Conservation (phyloP, 2,113 vertebrate species). For the Odobenus rosmarus region DNA sequence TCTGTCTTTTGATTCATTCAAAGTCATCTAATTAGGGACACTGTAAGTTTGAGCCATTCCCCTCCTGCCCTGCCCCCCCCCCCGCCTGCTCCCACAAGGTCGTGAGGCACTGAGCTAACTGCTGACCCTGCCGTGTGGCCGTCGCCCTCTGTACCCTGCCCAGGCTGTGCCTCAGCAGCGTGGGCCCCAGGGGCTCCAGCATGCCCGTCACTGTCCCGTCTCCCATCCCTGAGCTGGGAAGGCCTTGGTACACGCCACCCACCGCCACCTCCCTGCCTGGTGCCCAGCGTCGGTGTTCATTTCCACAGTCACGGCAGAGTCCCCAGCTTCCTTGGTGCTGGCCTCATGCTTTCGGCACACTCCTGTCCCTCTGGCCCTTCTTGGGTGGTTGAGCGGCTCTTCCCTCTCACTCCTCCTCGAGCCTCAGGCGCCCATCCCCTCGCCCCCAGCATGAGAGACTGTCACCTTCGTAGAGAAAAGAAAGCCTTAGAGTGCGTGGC, state of each 20-base stretch:
- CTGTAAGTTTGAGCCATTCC: neutral
- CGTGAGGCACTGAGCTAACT: neutral
- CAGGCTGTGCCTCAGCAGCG: neutral
- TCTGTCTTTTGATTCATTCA: neutral
- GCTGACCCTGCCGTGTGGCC: neutral
- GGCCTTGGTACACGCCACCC: rapidly evolving
- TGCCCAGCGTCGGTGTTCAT: neutral
- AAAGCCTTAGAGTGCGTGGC: rapidly evolving
- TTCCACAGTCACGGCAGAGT: neutral
- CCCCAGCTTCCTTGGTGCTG: neutral
- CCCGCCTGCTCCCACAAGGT: neutral
- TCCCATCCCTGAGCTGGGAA: neutral
- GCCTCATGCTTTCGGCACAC: neutral
- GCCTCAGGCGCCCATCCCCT: neutral
- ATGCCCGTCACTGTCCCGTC: rapidly evolving
- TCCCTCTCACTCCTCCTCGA: neutral
- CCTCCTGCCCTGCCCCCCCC: neutral
- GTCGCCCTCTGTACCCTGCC: neutral
- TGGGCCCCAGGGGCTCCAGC: neutral
- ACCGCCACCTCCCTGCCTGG: neutral
- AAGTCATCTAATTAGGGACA: neutral
- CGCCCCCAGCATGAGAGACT: neutral
- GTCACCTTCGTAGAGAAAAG: neutral
- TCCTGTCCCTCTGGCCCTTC: neutral
- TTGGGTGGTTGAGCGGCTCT: neutral